Conservation (phyloP, 1,140 invertebrate genomes). For the Caenorhabditis briggsae region DNA sequence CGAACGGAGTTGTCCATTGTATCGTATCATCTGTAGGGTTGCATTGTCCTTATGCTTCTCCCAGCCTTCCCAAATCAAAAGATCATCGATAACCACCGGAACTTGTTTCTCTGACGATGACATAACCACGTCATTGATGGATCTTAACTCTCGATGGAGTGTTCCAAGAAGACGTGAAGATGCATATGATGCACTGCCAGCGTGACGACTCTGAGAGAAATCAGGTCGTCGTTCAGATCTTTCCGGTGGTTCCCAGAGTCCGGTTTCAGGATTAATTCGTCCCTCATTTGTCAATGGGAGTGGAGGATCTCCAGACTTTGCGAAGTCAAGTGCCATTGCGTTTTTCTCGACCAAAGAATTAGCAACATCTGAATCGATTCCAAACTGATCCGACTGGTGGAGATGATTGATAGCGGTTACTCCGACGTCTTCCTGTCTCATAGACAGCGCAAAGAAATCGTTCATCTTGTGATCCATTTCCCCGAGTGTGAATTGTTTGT, state of each 20-base stretch:
- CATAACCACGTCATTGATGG: slow-evolving; percentile 24
- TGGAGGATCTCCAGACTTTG: slow-evolving; percentile 70
- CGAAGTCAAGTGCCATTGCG: slow-evolving; percentile 70
- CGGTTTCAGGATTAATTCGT: neutral
- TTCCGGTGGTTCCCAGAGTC: slow-evolving; percentile 53
- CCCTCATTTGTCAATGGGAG: slow-evolving; percentile 49
- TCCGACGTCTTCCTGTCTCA: slow-evolving; percentile 72
- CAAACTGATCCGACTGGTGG: slow-evolving; percentile 68
- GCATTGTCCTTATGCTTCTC: slow-evolving; percentile 55
- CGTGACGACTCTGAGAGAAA: neutral
- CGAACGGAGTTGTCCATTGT: slow-evolving; percentile 58
- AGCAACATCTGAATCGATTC: slow-evolving; percentile 65
- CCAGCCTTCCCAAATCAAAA: slow-evolving; percentile 54
- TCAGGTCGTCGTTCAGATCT: slow-evolving; percentile 60
- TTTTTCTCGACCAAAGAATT: slow-evolving; percentile 64
- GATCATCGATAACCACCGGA: slow-evolving; percentile 59
- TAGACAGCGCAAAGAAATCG: slow-evolving; percentile 68
- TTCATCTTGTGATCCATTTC: slow-evolving; percentile 60
- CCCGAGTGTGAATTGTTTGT: neutral
- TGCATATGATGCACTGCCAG: neutral
- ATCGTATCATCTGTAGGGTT: neutral
- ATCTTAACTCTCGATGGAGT: slow-evolving; percentile 58
- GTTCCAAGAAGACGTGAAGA: neutral
- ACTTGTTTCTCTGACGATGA: slow-evolving; percentile 37
- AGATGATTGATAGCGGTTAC: slow-evolving; percentile 70